Evolutionary conservation across 2,888 invertebrate genomes (phyloP), one percentile per base, ranked within the genome.

Genomic region (Drosophila subquinaria): DNA sequence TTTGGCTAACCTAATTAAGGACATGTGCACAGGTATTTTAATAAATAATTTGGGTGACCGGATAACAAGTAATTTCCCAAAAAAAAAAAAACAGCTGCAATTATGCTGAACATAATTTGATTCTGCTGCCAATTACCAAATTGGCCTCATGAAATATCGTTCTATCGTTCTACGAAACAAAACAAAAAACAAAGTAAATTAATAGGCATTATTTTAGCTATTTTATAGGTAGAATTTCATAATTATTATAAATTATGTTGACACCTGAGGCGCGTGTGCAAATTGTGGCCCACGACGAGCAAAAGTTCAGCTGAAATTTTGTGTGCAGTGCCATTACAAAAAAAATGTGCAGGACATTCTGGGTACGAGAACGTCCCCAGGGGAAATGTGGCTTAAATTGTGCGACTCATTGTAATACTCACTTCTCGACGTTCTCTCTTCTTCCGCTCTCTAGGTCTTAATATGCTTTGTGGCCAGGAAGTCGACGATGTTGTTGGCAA

Each of bases 211-310:
- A 59, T 72, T 55, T 57, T 48, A 36, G 56, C 40, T 36, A 43
- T 63, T 76, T 67, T 75, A 78, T 73, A 62, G 71, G 45, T 56
- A 59, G 68, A 80, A 73, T 84, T 76, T 89, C 72, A 85, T 84
- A 84, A 84, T 84, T 84, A 88, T 82, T 79, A 65, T 82, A 71
- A 89, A 87, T 84, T 89, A 84, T 84, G 88, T 79, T 74, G 84
- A 89, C 84, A 89, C 89, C 83, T 84, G 83, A 89, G 89, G 82
- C 87, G 76, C 73, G 70, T 67, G 55, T 61, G 71, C 66, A 61
- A 74, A 68, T 76, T 78, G 62, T 42, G 47, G 13, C 38, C 9
- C 40, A 51, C 43, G 30, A 20, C 47, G 36, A 40, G 43, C 2
- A 45, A 59, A 75, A 75, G 59, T 78, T 78, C 40, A 63, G 30